A percentile compares a stretch with the other conserved stretches of the same genome.
These are phyloP conservation scores for Apeltes quadracus DNA, from an alignment of 2,113 vertebrate species.

Conservation along the genomic window DNA sequence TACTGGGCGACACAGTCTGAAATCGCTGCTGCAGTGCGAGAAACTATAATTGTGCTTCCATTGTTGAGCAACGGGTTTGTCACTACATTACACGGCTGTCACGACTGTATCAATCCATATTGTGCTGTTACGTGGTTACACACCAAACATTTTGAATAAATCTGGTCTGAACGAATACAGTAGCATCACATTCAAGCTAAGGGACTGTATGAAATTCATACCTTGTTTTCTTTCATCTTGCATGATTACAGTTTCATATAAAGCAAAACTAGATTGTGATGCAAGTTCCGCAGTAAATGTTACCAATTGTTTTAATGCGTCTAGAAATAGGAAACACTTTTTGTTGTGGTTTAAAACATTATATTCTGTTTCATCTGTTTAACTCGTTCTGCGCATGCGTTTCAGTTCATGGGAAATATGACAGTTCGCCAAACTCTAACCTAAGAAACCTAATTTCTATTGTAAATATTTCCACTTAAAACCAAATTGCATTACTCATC, in stretches of 20 bases:
- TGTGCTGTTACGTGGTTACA: slow-evolving; percentile 32
- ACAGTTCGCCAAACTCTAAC: neutral
- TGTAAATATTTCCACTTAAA: neutral
- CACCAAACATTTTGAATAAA: slow-evolving; percentile 58
- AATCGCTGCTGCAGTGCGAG: neutral
- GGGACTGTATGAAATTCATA: neutral
- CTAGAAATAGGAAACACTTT: neutral
- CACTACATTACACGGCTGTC: neutral
- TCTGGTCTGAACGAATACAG: slow-evolving; percentile 28
- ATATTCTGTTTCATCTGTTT: no score
- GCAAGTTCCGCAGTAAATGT: neutral
- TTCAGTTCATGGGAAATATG: neutral
- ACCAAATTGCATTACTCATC: neutral
- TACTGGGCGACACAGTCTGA: slow-evolving; percentile 53
- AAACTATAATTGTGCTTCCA: neutral
- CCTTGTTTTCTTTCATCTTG: neutral
- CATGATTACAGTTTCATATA: neutral
- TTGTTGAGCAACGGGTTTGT: neutral
- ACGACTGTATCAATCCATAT: slow-evolving; percentile 3
- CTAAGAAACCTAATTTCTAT: neutral
- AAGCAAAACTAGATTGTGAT: neutral
- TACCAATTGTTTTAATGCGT: neutral
- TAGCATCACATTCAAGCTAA: neutral
- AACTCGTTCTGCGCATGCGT: neutral
- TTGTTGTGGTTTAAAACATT: neutral